phyloP scores from a whole-genome alignment of 2,888 invertebrate genomes.

The Conchocele bisecta region DNA sequence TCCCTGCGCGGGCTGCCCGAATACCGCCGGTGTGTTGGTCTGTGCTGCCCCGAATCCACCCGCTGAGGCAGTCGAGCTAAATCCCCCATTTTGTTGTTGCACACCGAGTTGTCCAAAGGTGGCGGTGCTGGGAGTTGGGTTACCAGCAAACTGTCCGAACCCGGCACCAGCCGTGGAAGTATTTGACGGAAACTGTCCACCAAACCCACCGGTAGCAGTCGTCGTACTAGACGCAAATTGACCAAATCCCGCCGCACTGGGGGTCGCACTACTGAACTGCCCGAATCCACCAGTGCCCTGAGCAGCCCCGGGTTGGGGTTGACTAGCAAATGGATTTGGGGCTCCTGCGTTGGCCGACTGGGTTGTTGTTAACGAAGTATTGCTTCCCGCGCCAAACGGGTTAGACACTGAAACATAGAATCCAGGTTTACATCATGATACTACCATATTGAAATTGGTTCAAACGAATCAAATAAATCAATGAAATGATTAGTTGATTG shows the following conservation, averaged over 20 bases:
- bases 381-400: constrained; percentile 60
- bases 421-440: too few species aligned
- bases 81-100: constrained; percentile 75
- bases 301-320: constrained; percentile 18
- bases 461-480: too few species aligned
- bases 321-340: constrained; percentile 65
- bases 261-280: constrained; percentile 35
- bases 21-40: constrained; percentile 25
- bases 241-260: constrained; percentile 33
- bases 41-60: constrained; percentile 42
- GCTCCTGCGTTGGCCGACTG: constrained; percentile 26
- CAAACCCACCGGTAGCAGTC: not conserved
- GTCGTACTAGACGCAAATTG: constrained; percentile 20
- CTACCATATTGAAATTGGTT: too few species aligned
- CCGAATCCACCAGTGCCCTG: constrained; percentile 53
- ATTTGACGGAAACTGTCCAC: not conserved
- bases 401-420: constrained; percentile 64
- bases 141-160: constrained; percentile 59
- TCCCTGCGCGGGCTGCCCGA: constrained; percentile 40
- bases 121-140: constrained; percentile 17
- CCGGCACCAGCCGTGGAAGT: constrained; percentile 34
- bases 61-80: constrained; percentile 54
- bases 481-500: too few species aligned
- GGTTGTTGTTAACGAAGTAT: constrained; percentile 35
- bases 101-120: constrained; percentile 56